A percentile compares a stretch with the other conserved stretches of the same genome.
Conservation (phyloP, 2,797 vertebrate species). For the Uromys caudimaculatus region DNA sequence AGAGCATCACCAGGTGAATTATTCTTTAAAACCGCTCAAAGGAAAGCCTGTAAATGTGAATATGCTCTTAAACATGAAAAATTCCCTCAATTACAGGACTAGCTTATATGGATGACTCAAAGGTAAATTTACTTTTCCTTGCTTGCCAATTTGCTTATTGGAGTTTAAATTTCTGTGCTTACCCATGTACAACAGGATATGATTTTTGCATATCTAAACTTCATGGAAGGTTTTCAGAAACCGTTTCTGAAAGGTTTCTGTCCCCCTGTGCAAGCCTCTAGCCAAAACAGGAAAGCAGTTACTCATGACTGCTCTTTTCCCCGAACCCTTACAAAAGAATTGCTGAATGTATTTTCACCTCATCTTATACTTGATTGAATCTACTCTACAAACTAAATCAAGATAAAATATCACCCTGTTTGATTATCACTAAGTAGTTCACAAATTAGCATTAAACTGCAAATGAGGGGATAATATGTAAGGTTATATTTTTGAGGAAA, state of each 20-base stretch:
- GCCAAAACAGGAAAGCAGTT: slow-evolving; percentile 76
- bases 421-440: slow-evolving; percentile 85
- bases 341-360: slow-evolving; percentile 78
- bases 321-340: slow-evolving; percentile 54
- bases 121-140: slow-evolving; percentile 45
- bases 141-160: slow-evolving; percentile 41
- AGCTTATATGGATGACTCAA: slow-evolving; percentile 47
- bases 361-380: slow-evolving; percentile 75
- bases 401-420: slow-evolving; percentile 85
- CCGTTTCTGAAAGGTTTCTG: slow-evolving; percentile 72
- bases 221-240: slow-evolving; percentile 68
- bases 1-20: slow-evolving; percentile 70
- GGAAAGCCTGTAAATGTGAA: slow-evolving; percentile 67
- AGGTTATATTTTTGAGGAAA: slow-evolving; percentile 82
- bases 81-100: slow-evolving; percentile 30
- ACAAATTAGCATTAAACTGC: slow-evolving; percentile 86
- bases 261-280: slow-evolving; percentile 55
- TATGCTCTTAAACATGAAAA: slow-evolving; percentile 10
- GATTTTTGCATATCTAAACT: slow-evolving; percentile 66
- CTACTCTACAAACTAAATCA: slow-evolving; percentile 80
- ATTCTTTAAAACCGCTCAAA: slow-evolving; percentile 76
- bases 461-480: slow-evolving; percentile 85
- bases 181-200: slow-evolving; percentile 48
- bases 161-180: slow-evolving; percentile 67
- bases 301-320: slow-evolving; percentile 47